Evolutionary conservation across 2,113 vertebrate genomes (phyloP), one percentile per base, ranked within the genome.

Genomic region (Tichodroma muraria): DNA sequence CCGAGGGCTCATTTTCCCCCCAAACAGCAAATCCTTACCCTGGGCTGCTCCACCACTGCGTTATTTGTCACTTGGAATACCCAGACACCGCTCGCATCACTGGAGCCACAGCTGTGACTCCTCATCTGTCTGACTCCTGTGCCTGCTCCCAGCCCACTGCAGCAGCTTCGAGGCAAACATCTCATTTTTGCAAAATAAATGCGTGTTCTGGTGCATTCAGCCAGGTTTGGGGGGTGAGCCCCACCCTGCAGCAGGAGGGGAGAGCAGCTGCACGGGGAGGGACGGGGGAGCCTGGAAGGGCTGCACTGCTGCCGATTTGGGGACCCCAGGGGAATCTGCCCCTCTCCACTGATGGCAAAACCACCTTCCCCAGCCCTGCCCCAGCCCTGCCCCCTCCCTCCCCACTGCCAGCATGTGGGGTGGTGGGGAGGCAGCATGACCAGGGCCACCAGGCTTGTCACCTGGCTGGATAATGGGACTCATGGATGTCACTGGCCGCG

Each of bases 21-120:
- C 3, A 15, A 2, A 3, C 49, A 44, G 25, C 8, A 6, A 18
- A 31, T 14, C 30, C 0, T 13, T 3, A 3, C 69, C 30, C 11
- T 2, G 5, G 49, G 54, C 72, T 69, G 54, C 52, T 42, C 54
- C 2, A 1, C 18, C 40, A 4, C 17, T 0, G 1, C 1, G 5
- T n/a, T 12, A 5, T 53, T 49, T 70, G 23, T 76, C 49, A 20
- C 59, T 20, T 13, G 54, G 21, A 28, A 25, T 50, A 31, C 17
- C 7, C 1, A 3, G 37, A 10, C 23, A 4, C 16, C 0, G 0
- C 53, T 72, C 0, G 0, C 56, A 47, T 49, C 4, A 0, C 63
- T 44, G 19, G 19, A 70, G 45, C 20, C 5, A 8, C 33, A 10
- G 49, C 42, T 17, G 21, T 23, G 24, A 1, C 50, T 42, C 45